Evolutionary conservation across 2,113 vertebrate species (phyloP).

Genomic region (Gulo gulo): DNA sequence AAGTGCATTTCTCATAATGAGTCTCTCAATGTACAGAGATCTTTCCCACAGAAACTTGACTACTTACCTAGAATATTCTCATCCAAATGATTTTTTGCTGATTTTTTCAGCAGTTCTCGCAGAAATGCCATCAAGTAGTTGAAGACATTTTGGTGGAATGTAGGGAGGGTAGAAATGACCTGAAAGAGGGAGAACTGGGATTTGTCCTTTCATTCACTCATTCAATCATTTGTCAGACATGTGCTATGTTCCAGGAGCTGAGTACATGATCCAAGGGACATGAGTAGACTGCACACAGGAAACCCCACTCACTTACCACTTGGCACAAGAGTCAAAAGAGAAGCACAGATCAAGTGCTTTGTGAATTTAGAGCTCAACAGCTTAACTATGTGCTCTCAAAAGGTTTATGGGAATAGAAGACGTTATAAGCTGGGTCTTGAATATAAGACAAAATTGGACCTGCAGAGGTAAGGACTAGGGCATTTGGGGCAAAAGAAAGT

Average conservation of each 20-base stretch:
- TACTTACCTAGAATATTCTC: conserved; percentile 91
- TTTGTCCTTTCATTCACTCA: background rate
- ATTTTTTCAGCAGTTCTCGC: conserved; percentile 91
- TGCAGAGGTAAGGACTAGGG: background rate
- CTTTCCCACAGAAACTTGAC: background rate
- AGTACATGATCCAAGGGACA: background rate
- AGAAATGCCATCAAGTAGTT: conserved; percentile 94
- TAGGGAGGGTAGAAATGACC: conserved; percentile 90
- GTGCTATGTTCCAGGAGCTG: background rate
- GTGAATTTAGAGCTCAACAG: background rate
- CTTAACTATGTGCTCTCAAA: background rate
- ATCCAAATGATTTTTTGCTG: conserved; percentile 92
- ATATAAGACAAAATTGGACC: conserved; percentile 25
- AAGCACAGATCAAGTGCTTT: background rate
- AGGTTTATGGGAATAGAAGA: background rate
- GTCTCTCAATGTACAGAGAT: background rate
- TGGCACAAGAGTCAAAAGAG: background rate
- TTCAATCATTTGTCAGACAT: background rate
- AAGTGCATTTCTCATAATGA: background rate
- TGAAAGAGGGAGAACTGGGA: conserved; percentile 69
- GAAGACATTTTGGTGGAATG: conserved; percentile 94
- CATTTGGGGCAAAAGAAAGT: background rate
- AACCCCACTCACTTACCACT: background rate
- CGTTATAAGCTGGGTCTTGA: background rate
- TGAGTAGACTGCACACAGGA: background rate